These are phyloP conservation scores for Sebastes minor DNA, from an alignment of 2,797 vertebrate genomes.

Conservation along the genomic window DNA sequence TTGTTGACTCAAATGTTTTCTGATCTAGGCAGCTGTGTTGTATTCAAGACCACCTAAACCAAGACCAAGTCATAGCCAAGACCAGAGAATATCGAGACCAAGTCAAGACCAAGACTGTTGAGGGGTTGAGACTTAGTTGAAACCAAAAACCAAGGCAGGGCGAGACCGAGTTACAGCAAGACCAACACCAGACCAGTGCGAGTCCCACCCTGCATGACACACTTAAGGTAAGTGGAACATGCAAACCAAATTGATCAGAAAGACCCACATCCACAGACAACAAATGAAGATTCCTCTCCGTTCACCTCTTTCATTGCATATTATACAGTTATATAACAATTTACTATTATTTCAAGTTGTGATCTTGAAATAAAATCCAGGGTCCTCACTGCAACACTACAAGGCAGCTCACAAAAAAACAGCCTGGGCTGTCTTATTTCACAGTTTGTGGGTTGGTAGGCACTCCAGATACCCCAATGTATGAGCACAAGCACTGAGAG, in stretches of 20 bases:
- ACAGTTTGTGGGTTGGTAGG: no score
- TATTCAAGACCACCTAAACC: not conserved
- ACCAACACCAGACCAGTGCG: not conserved
- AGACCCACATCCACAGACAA: not conserved
- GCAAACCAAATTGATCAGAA: not conserved
- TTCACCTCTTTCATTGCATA: not conserved
- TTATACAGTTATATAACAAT: no score
- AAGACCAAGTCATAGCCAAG: not conserved
- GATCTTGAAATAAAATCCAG: no score
- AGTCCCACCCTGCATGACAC: not conserved
- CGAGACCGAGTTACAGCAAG: not conserved
- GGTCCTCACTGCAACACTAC: no score
- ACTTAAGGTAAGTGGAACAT: not conserved
- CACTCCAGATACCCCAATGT: no score
- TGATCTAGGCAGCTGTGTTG: no score
- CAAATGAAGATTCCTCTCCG: not conserved
- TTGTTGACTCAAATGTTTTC: no score
- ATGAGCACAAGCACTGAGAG: no score
- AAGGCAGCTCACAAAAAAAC: no score
- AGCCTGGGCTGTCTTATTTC: no score
- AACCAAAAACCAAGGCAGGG: not conserved
- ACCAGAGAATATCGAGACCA: not conserved
- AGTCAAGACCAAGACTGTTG: not conserved
- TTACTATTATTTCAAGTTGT: no score
- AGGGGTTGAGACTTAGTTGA: not conserved